A percentile compares a stretch with the other conserved stretches of the same genome.
These are phyloP conservation scores for Poicephalus meyeri DNA, from an alignment of 2,113 vertebrate species.

Conservation along the genomic window DNA sequence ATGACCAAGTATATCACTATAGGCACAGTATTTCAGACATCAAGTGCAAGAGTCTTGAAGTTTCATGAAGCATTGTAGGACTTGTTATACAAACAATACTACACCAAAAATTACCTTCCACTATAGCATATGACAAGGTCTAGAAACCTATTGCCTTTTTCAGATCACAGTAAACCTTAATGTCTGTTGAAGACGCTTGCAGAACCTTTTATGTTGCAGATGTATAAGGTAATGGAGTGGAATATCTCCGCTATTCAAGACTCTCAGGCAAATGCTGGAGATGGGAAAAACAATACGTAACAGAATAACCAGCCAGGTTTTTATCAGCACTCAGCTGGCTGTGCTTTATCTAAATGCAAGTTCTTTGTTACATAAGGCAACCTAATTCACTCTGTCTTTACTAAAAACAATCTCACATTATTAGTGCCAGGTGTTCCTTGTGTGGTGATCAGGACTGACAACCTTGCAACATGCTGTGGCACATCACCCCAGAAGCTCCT, in stretches of 20 bases:
- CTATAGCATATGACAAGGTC: neutral
- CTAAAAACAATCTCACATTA: neutral
- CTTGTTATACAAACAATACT: neutral
- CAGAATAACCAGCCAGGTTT: neutral
- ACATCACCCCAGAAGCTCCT: neutral
- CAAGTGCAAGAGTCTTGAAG: neutral
- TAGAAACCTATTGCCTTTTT: neutral
- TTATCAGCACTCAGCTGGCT: neutral
- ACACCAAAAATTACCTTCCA: neutral
- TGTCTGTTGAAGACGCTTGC: neutral
- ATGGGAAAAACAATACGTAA: neutral
- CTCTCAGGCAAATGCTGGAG: neutral
- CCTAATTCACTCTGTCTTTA: neutral
- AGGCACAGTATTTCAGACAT: neutral
- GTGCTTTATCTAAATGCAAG: neutral
- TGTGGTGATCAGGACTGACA: neutral
- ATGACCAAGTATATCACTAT: neutral
- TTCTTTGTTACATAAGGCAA: neutral
- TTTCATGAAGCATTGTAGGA: neutral
- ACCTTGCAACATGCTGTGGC: neutral
- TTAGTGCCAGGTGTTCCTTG: neutral
- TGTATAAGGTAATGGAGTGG: neutral
- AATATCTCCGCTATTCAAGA: neutral
- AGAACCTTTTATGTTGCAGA: neutral
- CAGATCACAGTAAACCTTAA: neutral